A percentile compares a stretch with the other conserved stretches of the same genome.
phyloP scores from a whole-genome alignment of 2,888 invertebrate genomes.

The Dryococelus australis region DNA sequence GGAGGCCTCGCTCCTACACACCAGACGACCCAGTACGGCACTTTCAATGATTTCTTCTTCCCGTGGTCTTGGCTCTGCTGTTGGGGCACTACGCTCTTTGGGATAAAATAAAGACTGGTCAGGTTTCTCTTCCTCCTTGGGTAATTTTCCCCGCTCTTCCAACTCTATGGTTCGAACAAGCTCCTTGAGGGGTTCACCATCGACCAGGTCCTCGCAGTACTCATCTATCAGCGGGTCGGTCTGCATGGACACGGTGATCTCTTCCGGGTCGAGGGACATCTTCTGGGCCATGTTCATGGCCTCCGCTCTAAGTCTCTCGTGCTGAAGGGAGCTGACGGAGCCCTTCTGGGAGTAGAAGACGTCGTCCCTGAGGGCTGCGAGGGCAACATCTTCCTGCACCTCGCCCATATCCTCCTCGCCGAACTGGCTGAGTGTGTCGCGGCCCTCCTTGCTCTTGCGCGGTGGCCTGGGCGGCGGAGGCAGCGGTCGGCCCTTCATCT shows the following conservation, averaged over 20 bases:
- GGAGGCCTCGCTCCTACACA: neutral
- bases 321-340: conserved; percentile 25
- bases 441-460: conserved; percentile 61
- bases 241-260: conserved; percentile 82
- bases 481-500: conserved; percentile 85
- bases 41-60: neutral
- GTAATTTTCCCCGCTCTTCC: neutral
- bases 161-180: neutral
- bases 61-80: neutral
- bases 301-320: conserved; percentile 38
- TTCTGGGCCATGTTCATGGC: conserved; percentile 32
- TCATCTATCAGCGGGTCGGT: conserved; percentile 86
- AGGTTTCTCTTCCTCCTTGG: neutral
- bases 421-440: conserved; percentile 22
- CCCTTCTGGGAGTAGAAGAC: conserved; percentile 36
- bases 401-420: conserved; percentile 32
- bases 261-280: conserved; percentile 54
- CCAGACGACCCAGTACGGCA: conserved; percentile 13
- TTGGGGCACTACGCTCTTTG: neutral
- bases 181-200: conserved; percentile 37
- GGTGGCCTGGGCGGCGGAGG: conserved; percentile 89
- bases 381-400: conserved; percentile 37
- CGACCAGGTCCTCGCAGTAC: conserved; percentile 58
- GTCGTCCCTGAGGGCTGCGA: conserved; percentile 41
- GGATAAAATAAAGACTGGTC: neutral